Evolutionary conservation across 2,797 vertebrate genomes (phyloP), one percentile per base, ranked within the genome.

Genomic region (Lacerta agilis): DNA sequence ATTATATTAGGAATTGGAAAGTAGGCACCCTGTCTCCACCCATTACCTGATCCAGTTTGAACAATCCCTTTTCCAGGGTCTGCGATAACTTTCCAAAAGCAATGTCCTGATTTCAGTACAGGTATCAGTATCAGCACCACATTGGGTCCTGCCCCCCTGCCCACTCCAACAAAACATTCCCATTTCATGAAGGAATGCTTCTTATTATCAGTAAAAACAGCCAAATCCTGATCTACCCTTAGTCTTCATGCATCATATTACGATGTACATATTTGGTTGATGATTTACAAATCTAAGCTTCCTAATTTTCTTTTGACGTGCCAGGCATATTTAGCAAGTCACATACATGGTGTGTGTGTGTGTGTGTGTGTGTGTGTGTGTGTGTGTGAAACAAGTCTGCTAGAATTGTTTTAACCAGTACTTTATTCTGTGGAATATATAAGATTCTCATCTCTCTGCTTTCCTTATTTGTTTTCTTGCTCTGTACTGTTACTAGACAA

Each of bases 1-100:
- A 9, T 1, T 92, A 1, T 71, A 88, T 92, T 86, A 76, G 66
- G 92, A 41, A 8, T 29, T 0, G 25, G 81, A 43, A 8, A 33
- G 18, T n/a, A 29, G 29, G 45, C 1, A 11, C 15, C 45, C n/a
- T 79, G 18, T 61, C 33, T 8, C 3, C 10, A 2, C 49, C n/a
- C 3, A 1, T 15, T 18, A 8, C 20, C 49, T 11, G 49, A 20
- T 23, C 78, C 45, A 55, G 17, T 79, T 20, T 79, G 49, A n/a
- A 55, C 29, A 58, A 33, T n/a, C 2, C 41, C 6, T 79, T 79
- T 79, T 20, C 29, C 15, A 79, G 49, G n/a, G 49, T 27, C 15
- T 36, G 17, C 20, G 1, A 58, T 3, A 9, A 79, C 33, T 55
- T 79, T 55, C 45, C 77, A 55, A 6, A 45, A 33, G 13, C 49